Percentiles rank a stretch among this genome's conserved stretches.
phyloP scores from a whole-genome alignment of 2,888 invertebrate species.

The Ophioninae sp. region DNA sequence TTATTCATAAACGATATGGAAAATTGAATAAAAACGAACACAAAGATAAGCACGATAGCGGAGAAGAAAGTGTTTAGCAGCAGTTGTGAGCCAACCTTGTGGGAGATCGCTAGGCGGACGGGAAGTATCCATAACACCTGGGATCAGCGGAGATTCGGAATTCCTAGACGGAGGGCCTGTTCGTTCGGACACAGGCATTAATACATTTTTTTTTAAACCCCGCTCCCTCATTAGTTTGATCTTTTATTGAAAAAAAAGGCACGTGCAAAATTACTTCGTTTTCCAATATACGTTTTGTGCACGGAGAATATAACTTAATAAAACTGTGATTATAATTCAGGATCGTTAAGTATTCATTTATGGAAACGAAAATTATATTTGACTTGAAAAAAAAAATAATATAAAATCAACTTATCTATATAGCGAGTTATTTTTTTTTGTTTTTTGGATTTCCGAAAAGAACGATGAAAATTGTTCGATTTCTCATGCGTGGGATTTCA shows the following conservation, averaged over 20 bases:
- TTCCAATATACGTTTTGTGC: not conserved
- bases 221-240: conserved; percentile 43
- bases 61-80: conserved; percentile 57
- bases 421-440: too few species aligned
- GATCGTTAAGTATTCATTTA: not conserved
- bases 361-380: not conserved
- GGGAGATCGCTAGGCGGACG: conserved; percentile 83
- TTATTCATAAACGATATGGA: not conserved
- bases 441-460: not conserved
- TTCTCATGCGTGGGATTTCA: not conserved
- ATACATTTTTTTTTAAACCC: conserved; percentile 22
- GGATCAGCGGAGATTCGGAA: conserved; percentile 86
- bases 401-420: too few species aligned
- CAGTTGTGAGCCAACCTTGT: conserved; percentile 79
- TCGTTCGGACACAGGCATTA: conserved; percentile 71
- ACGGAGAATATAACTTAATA: not conserved
- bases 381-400: not conserved
- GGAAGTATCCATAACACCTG: conserved; percentile 85
- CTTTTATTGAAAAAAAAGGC: not conserved
- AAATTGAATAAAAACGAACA: conserved; percentile 37
- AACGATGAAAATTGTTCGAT: not conserved
- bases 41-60: conserved; percentile 55
- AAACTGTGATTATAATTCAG: not conserved
- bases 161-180: conserved; percentile 86
- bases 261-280: not conserved